Percentiles rank a stretch among this genome's conserved stretches.
Evolutionary conservation across 2,797 vertebrate genomes (phyloP).

Genomic region (Lateolabrax maculatus): DNA sequence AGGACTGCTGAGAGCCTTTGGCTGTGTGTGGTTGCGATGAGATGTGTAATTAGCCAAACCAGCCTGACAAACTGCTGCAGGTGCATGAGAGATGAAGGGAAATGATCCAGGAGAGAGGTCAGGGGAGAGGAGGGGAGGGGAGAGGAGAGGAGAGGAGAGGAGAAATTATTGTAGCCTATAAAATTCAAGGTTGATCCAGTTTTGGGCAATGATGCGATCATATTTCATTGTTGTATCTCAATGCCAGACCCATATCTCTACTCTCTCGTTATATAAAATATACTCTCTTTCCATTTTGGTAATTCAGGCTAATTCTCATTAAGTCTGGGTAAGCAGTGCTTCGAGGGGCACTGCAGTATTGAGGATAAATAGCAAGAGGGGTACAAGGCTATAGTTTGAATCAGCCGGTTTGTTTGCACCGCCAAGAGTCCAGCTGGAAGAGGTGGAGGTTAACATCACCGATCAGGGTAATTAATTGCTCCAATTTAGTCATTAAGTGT

Average conservation of each 20-base stretch:
- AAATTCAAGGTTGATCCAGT: conserved; percentile 54
- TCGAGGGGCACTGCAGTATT: not conserved
- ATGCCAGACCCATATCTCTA: conserved; percentile 14
- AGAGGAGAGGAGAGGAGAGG: conserved; percentile 15
- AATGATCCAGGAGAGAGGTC: conserved; percentile 74
- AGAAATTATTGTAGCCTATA: conserved; percentile 37
- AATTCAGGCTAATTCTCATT: conserved; percentile 28
- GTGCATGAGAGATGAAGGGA: conserved; percentile 69
- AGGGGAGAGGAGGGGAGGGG: conserved; percentile 36
- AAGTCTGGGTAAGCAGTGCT: not conserved
- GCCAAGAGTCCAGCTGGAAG: conserved; percentile 73
- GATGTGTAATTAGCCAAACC: conserved; percentile 80
- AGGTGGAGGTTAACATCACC: conserved; percentile 78
- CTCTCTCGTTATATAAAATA: not conserved
- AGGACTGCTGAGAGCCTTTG: conserved; percentile 65
- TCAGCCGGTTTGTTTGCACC: conserved; percentile 49
- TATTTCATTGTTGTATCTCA: conserved; percentile 37
- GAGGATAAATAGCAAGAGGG: conserved; percentile 25
- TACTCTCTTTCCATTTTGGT: conserved; percentile 7
- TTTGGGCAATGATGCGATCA: conserved; percentile 32
- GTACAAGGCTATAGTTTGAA: conserved; percentile 47
- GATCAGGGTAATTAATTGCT: conserved; percentile 77
- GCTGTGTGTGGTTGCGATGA: conserved; percentile 69
- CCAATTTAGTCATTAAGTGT: conserved; percentile 78
- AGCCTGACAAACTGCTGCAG: conserved; percentile 76